phyloP scores from a whole-genome alignment of 2,797 vertebrate species.

The Semotilus atromaculatus region DNA sequence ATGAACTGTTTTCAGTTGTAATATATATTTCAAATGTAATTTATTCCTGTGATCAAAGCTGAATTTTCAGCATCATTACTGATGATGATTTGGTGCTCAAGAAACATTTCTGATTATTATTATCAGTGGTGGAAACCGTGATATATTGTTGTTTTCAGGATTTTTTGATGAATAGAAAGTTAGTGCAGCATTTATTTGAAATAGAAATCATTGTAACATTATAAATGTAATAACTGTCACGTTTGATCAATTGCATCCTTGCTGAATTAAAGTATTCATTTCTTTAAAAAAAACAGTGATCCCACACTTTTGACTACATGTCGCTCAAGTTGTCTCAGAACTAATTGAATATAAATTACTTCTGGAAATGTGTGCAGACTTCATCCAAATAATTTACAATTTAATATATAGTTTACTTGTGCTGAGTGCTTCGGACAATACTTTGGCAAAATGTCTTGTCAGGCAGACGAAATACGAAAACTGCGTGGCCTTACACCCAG shows the following conservation, averaged over 20 bases:
- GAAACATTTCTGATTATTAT: neutral
- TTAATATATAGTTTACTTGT: neutral
- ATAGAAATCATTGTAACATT: neutral
- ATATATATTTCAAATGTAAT: neutral
- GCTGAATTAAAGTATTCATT: neutral
- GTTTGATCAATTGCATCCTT: neutral
- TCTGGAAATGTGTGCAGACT: too few relatives aligned
- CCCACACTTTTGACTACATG: neutral
- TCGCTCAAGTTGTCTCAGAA: neutral
- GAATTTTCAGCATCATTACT: neutral
- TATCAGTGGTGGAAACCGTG: neutral
- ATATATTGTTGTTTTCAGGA: neutral
- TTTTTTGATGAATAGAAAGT: neutral
- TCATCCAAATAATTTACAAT: too few relatives aligned
- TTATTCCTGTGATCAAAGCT: neutral
- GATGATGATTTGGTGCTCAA: neutral
- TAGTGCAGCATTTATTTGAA: too few relatives aligned
- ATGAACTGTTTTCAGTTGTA: fast-evolving
- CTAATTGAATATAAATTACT: too few relatives aligned
- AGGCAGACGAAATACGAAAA: neutral
- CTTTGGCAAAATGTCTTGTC: neutral
- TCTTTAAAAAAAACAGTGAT: neutral
- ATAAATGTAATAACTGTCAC: neutral
- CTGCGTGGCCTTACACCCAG: neutral
- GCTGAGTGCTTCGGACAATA: neutral